Conservation (phyloP, 1,140 invertebrate species). For the Drosophila fuyamai region DNA sequence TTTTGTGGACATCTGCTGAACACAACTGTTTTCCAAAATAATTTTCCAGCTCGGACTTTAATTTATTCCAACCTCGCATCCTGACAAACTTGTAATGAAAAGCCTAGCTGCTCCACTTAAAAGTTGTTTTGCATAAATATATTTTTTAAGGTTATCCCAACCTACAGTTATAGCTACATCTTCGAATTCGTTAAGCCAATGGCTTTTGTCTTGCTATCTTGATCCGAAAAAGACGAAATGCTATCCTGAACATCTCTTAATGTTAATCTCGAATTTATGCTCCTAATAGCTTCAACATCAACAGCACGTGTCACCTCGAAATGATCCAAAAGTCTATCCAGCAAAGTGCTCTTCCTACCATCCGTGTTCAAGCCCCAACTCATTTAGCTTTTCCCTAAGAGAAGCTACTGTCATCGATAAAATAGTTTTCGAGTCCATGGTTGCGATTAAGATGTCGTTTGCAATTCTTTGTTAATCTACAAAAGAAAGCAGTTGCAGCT, state of each 20-base stretch:
- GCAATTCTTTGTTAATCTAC: too few relatives aligned
- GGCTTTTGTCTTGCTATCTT: not conserved
- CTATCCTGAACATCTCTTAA: not conserved
- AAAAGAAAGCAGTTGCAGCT: too few relatives aligned
- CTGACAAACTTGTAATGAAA: too few relatives aligned
- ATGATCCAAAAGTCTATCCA: not conserved
- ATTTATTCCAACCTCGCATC: too few relatives aligned
- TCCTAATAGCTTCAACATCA: too few relatives aligned
- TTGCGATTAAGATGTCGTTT: not conserved
- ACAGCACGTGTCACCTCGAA: not conserved
- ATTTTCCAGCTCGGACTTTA: too few relatives aligned
- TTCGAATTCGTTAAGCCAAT: not conserved
- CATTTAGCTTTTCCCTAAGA: not conserved
- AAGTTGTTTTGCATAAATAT: too few relatives aligned
- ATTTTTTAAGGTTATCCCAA: too few relatives aligned
- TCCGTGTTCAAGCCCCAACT: not conserved
- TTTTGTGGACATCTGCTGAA: too few relatives aligned
- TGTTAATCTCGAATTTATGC: not conserved
- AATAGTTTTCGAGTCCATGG: not conserved
- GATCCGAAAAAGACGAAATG: not conserved
- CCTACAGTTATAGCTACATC: not conserved
- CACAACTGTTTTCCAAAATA: too few relatives aligned
- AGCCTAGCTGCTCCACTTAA: too few relatives aligned
- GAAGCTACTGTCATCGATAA: not conserved
- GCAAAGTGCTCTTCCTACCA: not conserved